phyloP scores from a whole-genome alignment of 2,888 invertebrate species.

The Acleris holmiana region DNA sequence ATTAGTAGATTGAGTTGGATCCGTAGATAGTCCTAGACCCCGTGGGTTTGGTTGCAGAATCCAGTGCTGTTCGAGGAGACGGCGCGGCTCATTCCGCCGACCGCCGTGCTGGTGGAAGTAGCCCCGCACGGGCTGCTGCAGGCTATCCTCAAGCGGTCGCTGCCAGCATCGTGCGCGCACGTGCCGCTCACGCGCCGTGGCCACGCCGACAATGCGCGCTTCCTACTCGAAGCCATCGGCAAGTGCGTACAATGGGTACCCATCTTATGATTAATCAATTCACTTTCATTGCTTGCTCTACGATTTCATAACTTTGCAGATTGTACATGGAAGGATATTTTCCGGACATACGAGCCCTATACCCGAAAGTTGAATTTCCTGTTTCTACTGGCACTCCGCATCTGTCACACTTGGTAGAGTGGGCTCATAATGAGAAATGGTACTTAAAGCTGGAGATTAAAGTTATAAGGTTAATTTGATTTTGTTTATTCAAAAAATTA shows the following conservation, averaged over 20 bases:
- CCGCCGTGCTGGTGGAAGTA: slow-evolving; percentile 91
- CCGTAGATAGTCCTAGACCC: not conserved
- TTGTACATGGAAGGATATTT: slow-evolving; percentile 89
- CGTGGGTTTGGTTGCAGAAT: slow-evolving; percentile 49
- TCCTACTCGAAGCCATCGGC: slow-evolving; percentile 84
- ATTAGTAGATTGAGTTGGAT: too few relatives aligned
- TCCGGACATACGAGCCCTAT: slow-evolving; percentile 86
- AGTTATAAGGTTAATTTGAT: not conserved
- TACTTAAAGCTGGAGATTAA: slow-evolving; percentile 27
- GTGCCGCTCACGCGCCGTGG: slow-evolving; percentile 89
- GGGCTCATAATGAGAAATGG: slow-evolving; percentile 90
- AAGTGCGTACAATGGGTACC: slow-evolving; percentile 12
- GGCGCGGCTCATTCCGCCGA: slow-evolving; percentile 87
- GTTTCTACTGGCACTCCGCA: slow-evolving; percentile 91
- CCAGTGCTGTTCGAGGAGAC: slow-evolving; percentile 91
- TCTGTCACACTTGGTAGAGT: slow-evolving; percentile 88
- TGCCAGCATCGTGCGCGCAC: slow-evolving; percentile 85
- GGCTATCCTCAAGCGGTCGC: slow-evolving; percentile 91
- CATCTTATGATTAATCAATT: not conserved
- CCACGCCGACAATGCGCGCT: slow-evolving; percentile 83
- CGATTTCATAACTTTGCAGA: slow-evolving; percentile 69
- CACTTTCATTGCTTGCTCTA: slow-evolving; percentile 75
- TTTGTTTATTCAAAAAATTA: not conserved
- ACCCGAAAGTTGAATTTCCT: slow-evolving; percentile 87
- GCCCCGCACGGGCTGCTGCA: slow-evolving; percentile 94